Conservation (phyloP, 2,113 vertebrate genomes). For the Hassar affinis region DNA sequence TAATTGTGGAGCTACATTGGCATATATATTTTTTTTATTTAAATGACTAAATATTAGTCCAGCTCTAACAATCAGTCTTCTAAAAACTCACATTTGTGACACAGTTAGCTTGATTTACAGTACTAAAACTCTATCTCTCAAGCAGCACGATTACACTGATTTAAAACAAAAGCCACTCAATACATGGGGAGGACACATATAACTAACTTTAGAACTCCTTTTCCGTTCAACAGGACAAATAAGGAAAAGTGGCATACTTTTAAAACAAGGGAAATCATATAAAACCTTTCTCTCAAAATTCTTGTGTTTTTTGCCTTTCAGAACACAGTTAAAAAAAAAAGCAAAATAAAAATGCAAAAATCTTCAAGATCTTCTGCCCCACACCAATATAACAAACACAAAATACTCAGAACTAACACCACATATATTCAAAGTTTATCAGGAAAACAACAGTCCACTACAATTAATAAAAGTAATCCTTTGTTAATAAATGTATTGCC, state of each 20-base stretch:
- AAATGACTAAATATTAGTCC: conserved; percentile 85
- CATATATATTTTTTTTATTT: conserved; percentile 58
- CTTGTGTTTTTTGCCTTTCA: conserved; percentile 55
- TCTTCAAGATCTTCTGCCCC: conserved; percentile 56
- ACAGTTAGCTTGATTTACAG: conserved; percentile 88
- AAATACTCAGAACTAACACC: conserved; percentile 58
- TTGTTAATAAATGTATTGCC: conserved; percentile 50
- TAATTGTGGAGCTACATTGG: conserved; percentile 72
- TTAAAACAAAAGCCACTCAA: conserved; percentile 77
- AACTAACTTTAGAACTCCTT: conserved; percentile 52
- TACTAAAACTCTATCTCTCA: conserved; percentile 93
- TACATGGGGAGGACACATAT: conserved; percentile 65
- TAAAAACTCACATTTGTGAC: conserved; percentile 90
- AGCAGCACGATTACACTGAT: conserved; percentile 87
- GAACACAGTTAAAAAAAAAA: conserved; percentile 60
- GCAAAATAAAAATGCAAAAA: conserved; percentile 57
- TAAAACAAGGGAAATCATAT: conserved; percentile 43
- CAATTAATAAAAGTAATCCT: conserved; percentile 53
- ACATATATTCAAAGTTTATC: conserved; percentile 80
- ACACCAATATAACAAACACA: conserved; percentile 49
- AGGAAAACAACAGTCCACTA: conserved; percentile 70
- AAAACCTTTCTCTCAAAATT: conserved; percentile 66
- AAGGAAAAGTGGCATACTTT: conserved; percentile 47
- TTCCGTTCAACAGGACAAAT: conserved; percentile 51
- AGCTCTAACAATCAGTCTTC: conserved; percentile 84